Percentiles rank a stretch among this genome's conserved stretches.
Evolutionary conservation across 2,888 invertebrate genomes (phyloP).

Genomic region (Netelia fuscicornis): DNA sequence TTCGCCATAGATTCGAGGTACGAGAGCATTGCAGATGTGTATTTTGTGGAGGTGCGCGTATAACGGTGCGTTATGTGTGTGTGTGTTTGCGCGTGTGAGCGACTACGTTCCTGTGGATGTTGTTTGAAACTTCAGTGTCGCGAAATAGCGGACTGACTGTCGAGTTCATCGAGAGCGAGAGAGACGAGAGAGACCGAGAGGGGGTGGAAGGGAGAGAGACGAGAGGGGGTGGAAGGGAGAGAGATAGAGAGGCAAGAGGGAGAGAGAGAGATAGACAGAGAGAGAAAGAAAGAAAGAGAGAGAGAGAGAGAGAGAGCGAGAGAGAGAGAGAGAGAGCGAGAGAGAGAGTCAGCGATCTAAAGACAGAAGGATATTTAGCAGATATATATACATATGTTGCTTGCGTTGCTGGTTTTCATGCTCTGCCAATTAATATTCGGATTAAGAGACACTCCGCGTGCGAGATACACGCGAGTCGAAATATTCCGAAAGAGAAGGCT

Average conservation of each 20-base stretch:
- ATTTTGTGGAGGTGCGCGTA: background rate
- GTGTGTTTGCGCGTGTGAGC: slow-evolving; percentile 29
- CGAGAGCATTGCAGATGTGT: background rate
- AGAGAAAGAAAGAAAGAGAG: slow-evolving; percentile 25
- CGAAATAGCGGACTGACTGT: slow-evolving; percentile 36
- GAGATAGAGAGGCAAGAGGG: too few relatives aligned
- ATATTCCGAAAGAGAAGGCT: slow-evolving; percentile 41
- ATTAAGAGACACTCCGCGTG: slow-evolving; percentile 71
- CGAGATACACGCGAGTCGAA: slow-evolving; percentile 60
- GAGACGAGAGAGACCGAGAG: background rate
- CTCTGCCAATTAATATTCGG: slow-evolving; percentile 75
- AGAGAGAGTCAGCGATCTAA: background rate
- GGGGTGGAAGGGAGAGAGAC: too few relatives aligned
- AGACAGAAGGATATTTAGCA: slow-evolving; percentile 8
- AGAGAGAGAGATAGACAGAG: background rate
- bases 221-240: too few relatives aligned
- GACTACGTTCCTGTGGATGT: slow-evolving; percentile 47
- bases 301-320: slow-evolving; percentile 8
- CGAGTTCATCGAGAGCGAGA: slow-evolving; percentile 24
- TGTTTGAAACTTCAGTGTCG: slow-evolving; percentile 61
- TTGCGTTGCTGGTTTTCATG: slow-evolving; percentile 68
- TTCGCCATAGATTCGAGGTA: slow-evolving; percentile 33
- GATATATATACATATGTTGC: slow-evolving; percentile 46
- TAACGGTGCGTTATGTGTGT: slow-evolving; percentile 5
- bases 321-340: slow-evolving; percentile 31